Evolutionary conservation across 2,113 vertebrate species (phyloP).

Genomic region (Synchiropus splendidus): DNA sequence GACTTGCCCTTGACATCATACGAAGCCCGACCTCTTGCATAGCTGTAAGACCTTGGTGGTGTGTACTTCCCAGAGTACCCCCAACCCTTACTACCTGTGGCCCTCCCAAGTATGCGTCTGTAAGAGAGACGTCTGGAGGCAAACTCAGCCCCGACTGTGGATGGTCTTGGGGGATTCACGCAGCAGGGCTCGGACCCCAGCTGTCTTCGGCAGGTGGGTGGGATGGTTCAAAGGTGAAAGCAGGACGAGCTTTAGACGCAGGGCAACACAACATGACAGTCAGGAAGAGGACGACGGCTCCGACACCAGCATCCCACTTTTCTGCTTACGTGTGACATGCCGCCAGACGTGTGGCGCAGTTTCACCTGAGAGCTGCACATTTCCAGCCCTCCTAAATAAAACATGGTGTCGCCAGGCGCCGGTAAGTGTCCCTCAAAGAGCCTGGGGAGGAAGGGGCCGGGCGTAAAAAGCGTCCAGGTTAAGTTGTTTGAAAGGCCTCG

Average conservation of each 20-base stretch:
- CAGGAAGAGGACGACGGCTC: no score
- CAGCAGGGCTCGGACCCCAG: no score
- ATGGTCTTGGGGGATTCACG: no score
- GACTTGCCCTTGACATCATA: background rate
- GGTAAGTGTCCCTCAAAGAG: slow-evolving; percentile 62
- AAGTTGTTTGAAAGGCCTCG: slow-evolving; percentile 76
- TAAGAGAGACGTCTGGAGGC: no score
- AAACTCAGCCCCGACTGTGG: no score
- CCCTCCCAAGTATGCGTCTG: no score
- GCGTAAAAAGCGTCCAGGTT: slow-evolving; percentile 70
- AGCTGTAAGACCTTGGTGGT: no score
- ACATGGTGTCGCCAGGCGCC: slow-evolving; percentile 60
- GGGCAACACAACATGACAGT: background rate
- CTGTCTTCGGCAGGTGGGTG: no score
- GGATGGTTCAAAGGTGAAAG: background rate
- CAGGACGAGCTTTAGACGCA: no score
- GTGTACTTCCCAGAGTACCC: no score
- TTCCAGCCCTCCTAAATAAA: slow-evolving; percentile 62
- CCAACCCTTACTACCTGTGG: no score
- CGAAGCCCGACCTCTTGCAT: no score
- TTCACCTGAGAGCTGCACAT: slow-evolving; percentile 60
- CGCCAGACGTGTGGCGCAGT: slow-evolving; percentile 25
- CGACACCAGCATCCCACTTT: slow-evolving; percentile 7
- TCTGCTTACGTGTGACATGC: slow-evolving; percentile 2
- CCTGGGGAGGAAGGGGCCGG: slow-evolving; percentile 40